Conservation (phyloP, 2,888 invertebrate species). For the Lissocephala sabroskyi region DNA sequence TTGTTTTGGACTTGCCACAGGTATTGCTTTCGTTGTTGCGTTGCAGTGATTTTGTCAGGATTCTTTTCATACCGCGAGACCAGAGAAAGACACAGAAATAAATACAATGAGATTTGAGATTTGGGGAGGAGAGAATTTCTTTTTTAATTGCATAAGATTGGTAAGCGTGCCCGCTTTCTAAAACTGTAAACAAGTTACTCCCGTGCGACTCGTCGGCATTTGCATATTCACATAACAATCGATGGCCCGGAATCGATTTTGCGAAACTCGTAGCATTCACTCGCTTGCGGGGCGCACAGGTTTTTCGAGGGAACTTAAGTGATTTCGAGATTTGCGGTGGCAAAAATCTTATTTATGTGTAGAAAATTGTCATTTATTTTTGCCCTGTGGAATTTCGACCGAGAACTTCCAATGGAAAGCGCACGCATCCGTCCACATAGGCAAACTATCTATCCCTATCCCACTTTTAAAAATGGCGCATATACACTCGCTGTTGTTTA, state of each 20-base stretch:
- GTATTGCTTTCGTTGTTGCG: conserved; percentile 73
- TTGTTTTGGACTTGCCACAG: conserved; percentile 23
- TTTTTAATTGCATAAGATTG: conserved; percentile 41
- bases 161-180: conserved; percentile 19
- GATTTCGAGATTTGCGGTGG: too few species aligned
- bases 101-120: conserved; percentile 2
- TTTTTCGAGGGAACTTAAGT: too few species aligned
- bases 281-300: too few species aligned
- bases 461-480: conserved; percentile 63
- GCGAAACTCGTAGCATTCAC: too few species aligned
- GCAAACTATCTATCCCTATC: conserved; percentile 62
- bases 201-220: too few species aligned
- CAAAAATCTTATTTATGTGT: too few species aligned
- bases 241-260: too few species aligned
- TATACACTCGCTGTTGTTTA: conserved; percentile 42
- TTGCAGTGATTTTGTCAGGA: conserved; percentile 47
- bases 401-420: conserved; percentile 55
- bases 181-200: conserved; percentile 51
- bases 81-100: conserved; percentile 10
- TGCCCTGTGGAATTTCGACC: too few species aligned
- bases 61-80: too few species aligned
- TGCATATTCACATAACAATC: too few species aligned
- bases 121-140: background rate
- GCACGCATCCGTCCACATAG: conserved; percentile 38
- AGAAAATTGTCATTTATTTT: too few species aligned